Evolutionary conservation across 1,140 invertebrate species (phyloP).

Genomic region (Eupeodes corollae): DNA sequence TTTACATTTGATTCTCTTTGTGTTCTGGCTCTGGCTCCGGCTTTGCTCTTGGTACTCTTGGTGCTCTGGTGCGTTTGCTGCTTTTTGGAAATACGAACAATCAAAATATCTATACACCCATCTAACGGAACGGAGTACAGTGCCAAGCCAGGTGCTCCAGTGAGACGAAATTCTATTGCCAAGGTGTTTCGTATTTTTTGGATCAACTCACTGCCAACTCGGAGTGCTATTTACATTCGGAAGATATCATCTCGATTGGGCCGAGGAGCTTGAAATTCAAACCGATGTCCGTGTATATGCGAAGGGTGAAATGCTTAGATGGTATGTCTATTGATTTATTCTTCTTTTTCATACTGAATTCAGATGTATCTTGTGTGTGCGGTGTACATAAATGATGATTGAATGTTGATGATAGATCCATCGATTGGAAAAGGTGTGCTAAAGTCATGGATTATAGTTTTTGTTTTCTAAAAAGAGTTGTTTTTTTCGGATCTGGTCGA

Average conservation of each 20-base stretch:
- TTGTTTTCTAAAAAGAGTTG: too few relatives aligned
- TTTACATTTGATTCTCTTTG: too few relatives aligned
- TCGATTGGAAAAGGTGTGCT: neutral
- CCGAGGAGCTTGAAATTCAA: slow-evolving; percentile 35
- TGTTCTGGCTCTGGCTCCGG: too few relatives aligned
- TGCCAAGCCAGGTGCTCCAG: slow-evolving; percentile 30
- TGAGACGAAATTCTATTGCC: slow-evolving; percentile 31
- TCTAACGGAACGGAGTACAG: slow-evolving; percentile 8
- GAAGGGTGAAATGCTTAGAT: slow-evolving; percentile 41
- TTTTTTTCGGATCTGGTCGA: too few relatives aligned
- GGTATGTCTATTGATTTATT: slow-evolving; percentile 24
- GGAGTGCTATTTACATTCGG: slow-evolving; percentile 39
- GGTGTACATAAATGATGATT: neutral
- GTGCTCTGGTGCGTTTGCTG: too few relatives aligned
- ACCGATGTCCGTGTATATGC: slow-evolving; percentile 35
- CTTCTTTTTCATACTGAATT: neutral
- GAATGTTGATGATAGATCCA: neutral
- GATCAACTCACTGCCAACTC: slow-evolving; percentile 14
- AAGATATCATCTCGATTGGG: slow-evolving; percentile 41
- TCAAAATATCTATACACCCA: too few relatives aligned
- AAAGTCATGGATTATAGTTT: too few relatives aligned
- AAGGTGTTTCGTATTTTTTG: slow-evolving; percentile 28
- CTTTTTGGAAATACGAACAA: too few relatives aligned
- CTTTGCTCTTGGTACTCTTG: too few relatives aligned
- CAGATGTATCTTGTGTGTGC: neutral